Base-by-base conservation (phyloP, 2,888 invertebrate species). In the Alviniconcha strummeri region DNA sequence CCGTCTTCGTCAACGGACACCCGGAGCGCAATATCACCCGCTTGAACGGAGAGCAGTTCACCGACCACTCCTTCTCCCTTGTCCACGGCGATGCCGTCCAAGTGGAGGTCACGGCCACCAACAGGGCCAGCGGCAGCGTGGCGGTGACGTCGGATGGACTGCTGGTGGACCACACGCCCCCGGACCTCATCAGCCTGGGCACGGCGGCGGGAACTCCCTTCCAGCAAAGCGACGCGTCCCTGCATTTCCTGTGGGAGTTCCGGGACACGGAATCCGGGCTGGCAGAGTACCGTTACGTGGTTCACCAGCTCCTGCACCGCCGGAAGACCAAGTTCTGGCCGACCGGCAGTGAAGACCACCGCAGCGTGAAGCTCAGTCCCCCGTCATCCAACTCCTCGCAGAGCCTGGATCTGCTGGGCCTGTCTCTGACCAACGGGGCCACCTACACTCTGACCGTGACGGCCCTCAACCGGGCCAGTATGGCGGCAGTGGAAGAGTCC, bases 141-240 rank as follows among this genome's bases (percentile, higher is more conserved):
- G 56, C 83, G 4, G 84, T 85, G 9, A 64, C 84, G 3, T 88
- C 88, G 19, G 82, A 89, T 84, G 90, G 90, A 0, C 88, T 88
- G 79, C 17, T 84, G 8, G 87, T 91, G 69, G 90, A 91, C 78
- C 87, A 88, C n/a, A 89, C 90, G 15, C 87, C 90, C n/a, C 90
- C 90, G 4, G 77, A 75, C 7, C 60, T 87, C 36, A 74, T 82
- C 17, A 54, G 69, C 64, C 36, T 88, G 36, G 9, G 74, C 85
- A 74, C 78, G 64, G 71, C 80, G 9, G 17, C 19, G 5, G 3
- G 52, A 9, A 80, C 60, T 4, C 17, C 57, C 52, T 89, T 85
- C 69, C 90, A 89, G 77, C 83, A 71, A 3, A 84, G 87, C 52
- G 84, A 86, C 52, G 69, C 84, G 3, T 71, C 54, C 6, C 77